Base-by-base conservation (phyloP, 2,113 vertebrate species). In the Nibea coibor region DNA sequence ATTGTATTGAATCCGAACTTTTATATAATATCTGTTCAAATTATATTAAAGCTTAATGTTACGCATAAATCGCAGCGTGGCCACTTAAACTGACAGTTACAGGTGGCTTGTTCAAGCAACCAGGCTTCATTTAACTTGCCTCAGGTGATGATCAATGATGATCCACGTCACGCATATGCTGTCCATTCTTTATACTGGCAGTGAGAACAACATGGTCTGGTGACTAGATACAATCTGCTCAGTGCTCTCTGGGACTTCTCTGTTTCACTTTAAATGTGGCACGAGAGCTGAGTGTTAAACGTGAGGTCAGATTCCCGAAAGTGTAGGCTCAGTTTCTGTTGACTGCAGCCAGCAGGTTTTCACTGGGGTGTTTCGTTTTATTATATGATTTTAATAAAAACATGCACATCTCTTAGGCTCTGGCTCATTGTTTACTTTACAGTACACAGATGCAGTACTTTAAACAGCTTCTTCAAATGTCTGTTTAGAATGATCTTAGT, bases 181-280 rank as follows among this genome's bases (percentile, higher is more conserved):
- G 35, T 35, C 7, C 7, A 35, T 35, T 35, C 35, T 35, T 35
- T 35, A 35, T 35, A 35, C 35, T 39, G 35, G 8, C 8, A 6
- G 35, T 39, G 35, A 39, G 6, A 39, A 39, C 65, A 80, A 58
- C 69, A 71, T 42, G 7, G 68, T 56, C 26, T 28, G 68, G 59
- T 62, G 72, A 74, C 4, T 16, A 28, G 28, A 73, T 65, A 0
- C 47, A 20, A 56, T 65, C 53, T 35, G 19, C 42, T 50, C 69
- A 0, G 24, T 4, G 63, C 51, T 70, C 78, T 19, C 22, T 47
- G 65, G 28, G 45, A 74, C 72, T 70, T 73, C 78, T 84, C 58
- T 63, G 28, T 80, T 80, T 87, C 43, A 22, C 10, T 77, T 48
- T 59, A 7, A 72, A 16, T 50, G 17, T 17, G 3, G 26, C 76